Base-by-base conservation (phyloP, 2,888 invertebrate genomes). In the Pammene fasciana region DNA sequence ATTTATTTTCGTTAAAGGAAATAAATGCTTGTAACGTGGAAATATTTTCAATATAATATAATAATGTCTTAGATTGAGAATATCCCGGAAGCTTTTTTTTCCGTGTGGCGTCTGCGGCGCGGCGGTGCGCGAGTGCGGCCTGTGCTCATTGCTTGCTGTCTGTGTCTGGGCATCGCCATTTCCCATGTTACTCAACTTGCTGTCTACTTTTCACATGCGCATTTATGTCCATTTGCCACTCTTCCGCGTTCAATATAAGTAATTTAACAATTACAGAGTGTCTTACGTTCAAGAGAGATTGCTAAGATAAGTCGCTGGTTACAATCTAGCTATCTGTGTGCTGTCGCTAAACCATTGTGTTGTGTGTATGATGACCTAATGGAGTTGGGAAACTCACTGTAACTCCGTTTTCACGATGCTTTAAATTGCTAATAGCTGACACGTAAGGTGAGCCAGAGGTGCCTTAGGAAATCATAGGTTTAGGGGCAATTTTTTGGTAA, bases 191-290 rank as follows among this genome's bases (percentile, higher is more conserved):
- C 74, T 68, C 72, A 76, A 76, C 77, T 68, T 11, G 38, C 73
- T 72, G 54, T 38, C 54, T 18, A 61, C 67, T 45, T 61, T 60
- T 67, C 34, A 54, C 64, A 66, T 72, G 72, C 70, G 64, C 68
- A 76, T 74, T 77, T 75, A 46, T 70, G 73, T 72, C 72, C 74
- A 75, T 77, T 75, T 73, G 50, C 75, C 66, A 68, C 52, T 70
- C 78, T 82, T 81, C 78, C 78, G 79, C 71, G 71, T 74, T 65
- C 45, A 46, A 46, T 50, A 64, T 75, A 67, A 46, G 60, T 61
- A 67, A 67, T 46, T 18, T 14, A 64, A 61, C 54, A 45, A 67
- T 67, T 52, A 54, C 26, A 26, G 18, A 18, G 8, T 26, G 18
- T 36, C 9, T 46, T 61, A 13, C 36, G 46, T 48, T 41, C 5